Conservation (phyloP, 1,140 invertebrate genomes). For the Pissodes strobi region DNA sequence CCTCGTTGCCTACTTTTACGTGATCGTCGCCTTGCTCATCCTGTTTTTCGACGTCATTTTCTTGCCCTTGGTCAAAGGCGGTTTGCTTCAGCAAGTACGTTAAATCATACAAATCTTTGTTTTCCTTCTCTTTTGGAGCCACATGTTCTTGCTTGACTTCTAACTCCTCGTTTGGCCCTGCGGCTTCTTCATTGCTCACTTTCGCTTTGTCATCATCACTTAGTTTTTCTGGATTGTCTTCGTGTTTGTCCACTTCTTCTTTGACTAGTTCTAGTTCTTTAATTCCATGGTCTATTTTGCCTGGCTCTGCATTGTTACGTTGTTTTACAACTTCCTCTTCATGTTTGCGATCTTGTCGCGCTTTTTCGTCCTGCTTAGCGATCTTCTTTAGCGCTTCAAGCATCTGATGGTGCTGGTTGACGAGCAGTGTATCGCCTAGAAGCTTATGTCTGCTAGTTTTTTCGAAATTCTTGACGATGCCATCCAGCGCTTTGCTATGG, state of each 20-base stretch:
- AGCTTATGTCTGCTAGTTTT: background rate
- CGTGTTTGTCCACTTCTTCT: background rate
- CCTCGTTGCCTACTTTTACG: constrained; percentile 7
- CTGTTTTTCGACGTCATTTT: background rate
- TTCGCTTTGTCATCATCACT: background rate
- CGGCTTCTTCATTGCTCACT: background rate
- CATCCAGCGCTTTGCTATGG: constrained; percentile 4
- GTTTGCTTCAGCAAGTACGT: too few relatives aligned
- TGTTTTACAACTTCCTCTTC: constrained; percentile 15
- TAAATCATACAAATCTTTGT: too few relatives aligned
- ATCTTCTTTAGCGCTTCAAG: constrained; percentile 9
- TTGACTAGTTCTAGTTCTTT: constrained; percentile 17
- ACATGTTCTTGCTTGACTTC: too few relatives aligned
- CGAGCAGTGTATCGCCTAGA: background rate
- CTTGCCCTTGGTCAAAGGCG: too few relatives aligned
- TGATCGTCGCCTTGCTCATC: background rate
- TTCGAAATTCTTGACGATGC: constrained; percentile 16
- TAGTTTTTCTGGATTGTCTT: background rate
- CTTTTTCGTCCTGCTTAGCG: constrained; percentile 1
- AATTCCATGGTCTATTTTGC: too few relatives aligned
- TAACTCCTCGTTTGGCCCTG: background rate
- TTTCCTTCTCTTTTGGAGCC: too few relatives aligned
- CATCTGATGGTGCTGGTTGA: constrained; percentile 13
- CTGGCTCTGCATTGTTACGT: too few relatives aligned
- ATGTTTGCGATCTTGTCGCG: background rate